A percentile compares a stretch with the other conserved stretches of the same genome.
phyloP scores from a whole-genome alignment of 2,888 invertebrate species.

The Nasonovia ribisnigri region DNA sequence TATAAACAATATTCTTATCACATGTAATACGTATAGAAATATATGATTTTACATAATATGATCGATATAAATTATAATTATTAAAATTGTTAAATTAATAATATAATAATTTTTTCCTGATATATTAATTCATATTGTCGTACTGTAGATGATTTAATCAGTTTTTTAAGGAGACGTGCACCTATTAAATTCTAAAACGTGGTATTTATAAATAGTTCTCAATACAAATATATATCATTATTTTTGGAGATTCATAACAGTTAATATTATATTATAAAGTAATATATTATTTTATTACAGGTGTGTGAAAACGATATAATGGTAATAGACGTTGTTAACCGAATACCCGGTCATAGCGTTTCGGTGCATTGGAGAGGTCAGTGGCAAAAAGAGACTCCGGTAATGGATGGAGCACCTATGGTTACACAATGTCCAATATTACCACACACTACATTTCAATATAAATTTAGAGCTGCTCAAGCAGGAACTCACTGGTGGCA shows the following conservation, averaged over 20 bases:
- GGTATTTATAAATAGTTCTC: background rate
- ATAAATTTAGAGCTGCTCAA: conserved; percentile 71
- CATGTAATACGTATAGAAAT: background rate
- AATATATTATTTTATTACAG: conserved; percentile 69
- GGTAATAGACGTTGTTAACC: conserved; percentile 72
- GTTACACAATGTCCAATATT: conserved; percentile 71
- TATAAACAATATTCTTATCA: background rate
- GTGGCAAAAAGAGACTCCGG: conserved; percentile 70
- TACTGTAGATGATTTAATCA: background rate
- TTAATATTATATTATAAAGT: background rate
- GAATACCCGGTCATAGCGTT: conserved; percentile 71
- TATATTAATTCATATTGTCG: background rate
- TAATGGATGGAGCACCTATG: conserved; percentile 72
- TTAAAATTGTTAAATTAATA: background rate
- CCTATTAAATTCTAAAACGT: background rate
- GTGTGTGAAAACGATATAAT: conserved; percentile 77
- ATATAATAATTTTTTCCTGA: background rate
- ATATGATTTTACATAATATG: background rate
- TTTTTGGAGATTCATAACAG: background rate
- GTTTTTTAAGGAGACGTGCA: background rate
- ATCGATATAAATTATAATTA: background rate
- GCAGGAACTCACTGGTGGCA: conserved; percentile 72
- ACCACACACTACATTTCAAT: conserved; percentile 71
- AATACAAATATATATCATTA: background rate
- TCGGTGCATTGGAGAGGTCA: conserved; percentile 74